Evolutionary conservation across 1,140 invertebrate genomes (phyloP).

Genomic region (Bombus waltoni): DNA sequence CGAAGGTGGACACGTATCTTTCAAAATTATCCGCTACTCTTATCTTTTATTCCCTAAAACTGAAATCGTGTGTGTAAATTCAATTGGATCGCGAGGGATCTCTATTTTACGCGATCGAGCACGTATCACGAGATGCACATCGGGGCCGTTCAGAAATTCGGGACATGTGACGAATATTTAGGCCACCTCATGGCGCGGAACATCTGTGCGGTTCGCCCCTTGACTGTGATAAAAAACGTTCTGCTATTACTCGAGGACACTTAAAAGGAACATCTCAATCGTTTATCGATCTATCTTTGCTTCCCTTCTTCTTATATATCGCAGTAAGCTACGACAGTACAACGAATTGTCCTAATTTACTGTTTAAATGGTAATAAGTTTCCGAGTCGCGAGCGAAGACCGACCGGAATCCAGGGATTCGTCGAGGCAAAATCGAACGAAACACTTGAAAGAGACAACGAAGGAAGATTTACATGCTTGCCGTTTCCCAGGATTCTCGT

Average conservation of each 20-base stretch:
- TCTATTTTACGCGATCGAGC: not conserved
- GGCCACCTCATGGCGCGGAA: conserved; percentile 29
- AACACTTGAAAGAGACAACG: not conserved
- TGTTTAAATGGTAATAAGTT: conserved; percentile 10
- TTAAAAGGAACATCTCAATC: conserved; percentile 57
- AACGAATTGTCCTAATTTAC: conserved; percentile 61
- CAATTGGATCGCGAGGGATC: not conserved
- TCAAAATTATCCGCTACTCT: not conserved
- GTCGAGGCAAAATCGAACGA: not conserved
- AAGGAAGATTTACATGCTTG: not conserved
- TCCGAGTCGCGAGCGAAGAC: conserved; percentile 10
- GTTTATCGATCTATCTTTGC: conserved; percentile 25
- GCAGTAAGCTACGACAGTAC: conserved; percentile 54
- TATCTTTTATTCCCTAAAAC: not conserved
- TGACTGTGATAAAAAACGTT: conserved; percentile 81
- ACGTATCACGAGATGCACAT: conserved; percentile 6
- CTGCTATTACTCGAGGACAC: conserved; percentile 67
- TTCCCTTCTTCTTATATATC: not conserved
- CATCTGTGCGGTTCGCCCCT: conserved; percentile 71
- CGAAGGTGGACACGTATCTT: not conserved
- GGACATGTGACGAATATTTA: conserved; percentile 45
- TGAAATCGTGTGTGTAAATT: not conserved
- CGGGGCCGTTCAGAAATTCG: not conserved
- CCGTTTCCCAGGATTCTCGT: conserved; percentile 15
- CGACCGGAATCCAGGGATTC: not conserved